phyloP scores from a whole-genome alignment of 2,888 invertebrate species.

The Lottia scabra region DNA sequence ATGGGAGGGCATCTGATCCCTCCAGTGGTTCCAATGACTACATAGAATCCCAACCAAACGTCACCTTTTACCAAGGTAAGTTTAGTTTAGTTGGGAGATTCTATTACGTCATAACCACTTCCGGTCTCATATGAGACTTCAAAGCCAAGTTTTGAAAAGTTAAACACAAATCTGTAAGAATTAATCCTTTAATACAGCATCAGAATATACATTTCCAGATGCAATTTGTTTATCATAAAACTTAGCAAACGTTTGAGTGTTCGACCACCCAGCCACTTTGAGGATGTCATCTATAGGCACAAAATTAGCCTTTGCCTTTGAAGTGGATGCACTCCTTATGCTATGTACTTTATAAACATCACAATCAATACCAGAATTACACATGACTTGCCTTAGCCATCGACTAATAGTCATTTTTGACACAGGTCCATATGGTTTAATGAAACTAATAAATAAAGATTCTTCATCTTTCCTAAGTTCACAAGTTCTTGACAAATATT shows the following conservation, averaged over 20 bases:
- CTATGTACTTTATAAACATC: conserved; percentile 21
- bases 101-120: conserved; percentile 30
- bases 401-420: conserved; percentile 13
- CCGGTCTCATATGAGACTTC: conserved; percentile 25
- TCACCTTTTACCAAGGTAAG: conserved; percentile 20
- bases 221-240: conserved; percentile 11
- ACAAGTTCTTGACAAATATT: conserved; percentile 26
- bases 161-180: conserved; percentile 10
- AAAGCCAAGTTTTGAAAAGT: conserved; percentile 11
- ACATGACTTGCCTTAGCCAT: conserved; percentile 18
- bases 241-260: conserved; percentile 16
- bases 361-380: conserved; percentile 16
- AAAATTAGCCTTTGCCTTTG: conserved; percentile 8
- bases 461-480: conserved; percentile 10
- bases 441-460: conserved; percentile 20
- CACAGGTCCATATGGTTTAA: conserved; percentile 25
- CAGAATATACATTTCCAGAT: neutral
- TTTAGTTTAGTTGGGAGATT: conserved; percentile 26
- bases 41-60: conserved; percentile 26
- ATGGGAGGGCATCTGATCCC: too few species aligned
- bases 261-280: conserved; percentile 23
- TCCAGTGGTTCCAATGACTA: too few species aligned
- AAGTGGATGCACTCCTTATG: conserved; percentile 15
- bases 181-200: neutral
- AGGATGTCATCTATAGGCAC: conserved; percentile 21